Conservation (phyloP, 2,113 vertebrate species). For the Callocephalon fimbriatum region DNA sequence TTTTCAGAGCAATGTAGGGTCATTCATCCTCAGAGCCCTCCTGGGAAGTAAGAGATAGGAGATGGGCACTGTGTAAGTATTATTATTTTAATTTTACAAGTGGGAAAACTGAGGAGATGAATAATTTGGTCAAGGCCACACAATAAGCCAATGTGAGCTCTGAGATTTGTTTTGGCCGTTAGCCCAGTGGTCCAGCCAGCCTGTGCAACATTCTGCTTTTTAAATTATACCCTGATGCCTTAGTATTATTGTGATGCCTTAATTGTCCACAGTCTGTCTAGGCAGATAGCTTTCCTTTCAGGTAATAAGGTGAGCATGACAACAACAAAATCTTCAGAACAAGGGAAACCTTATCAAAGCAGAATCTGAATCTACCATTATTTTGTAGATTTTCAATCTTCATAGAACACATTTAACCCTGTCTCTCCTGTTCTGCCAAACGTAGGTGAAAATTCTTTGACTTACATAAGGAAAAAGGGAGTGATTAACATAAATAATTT, state of each 20-base stretch:
- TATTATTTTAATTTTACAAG: not conserved
- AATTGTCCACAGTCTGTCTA: not conserved
- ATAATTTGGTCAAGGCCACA: not conserved
- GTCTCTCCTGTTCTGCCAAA: not conserved
- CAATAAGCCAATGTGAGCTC: not conserved
- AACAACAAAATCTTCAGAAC: not conserved
- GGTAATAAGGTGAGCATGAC: not conserved
- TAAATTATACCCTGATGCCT: not conserved
- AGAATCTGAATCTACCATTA: not conserved
- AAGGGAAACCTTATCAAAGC: not conserved
- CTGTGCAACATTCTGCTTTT: not conserved
- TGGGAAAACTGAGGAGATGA: not conserved
- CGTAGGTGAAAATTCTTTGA: not conserved
- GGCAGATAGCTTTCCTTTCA: not conserved
- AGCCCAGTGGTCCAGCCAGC: not conserved
- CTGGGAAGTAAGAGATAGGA: not conserved
- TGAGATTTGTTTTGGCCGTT: not conserved
- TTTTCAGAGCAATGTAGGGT: not conserved
- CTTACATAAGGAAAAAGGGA: not conserved
- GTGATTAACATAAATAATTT: not conserved
- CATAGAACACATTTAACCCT: not conserved
- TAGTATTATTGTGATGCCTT: not conserved
- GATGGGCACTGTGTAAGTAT: not conserved
- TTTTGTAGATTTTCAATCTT: not conserved
- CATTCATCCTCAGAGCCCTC: conserved; percentile 2